Evolutionary conservation across 2,888 invertebrate genomes (phyloP).

Genomic region (Clunio marinus): DNA sequence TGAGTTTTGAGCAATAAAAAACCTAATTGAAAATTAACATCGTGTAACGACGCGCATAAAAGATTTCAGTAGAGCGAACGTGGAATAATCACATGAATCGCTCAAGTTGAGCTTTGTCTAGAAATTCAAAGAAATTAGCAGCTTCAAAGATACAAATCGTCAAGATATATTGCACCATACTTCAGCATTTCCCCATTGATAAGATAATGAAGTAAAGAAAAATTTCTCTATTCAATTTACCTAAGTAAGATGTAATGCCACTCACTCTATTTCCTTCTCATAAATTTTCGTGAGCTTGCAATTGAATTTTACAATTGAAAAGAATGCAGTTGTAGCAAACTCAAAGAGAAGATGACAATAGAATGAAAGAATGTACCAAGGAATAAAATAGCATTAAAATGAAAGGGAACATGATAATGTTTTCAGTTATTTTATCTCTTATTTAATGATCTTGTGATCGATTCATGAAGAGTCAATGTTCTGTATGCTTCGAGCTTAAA

Average conservation of each 20-base stretch:
- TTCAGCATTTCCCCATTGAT: no score
- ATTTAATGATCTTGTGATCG: constrained; percentile 12
- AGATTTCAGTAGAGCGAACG: not conserved
- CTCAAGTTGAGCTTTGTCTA: not conserved
- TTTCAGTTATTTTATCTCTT: constrained; percentile 29
- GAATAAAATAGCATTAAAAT: not conserved
- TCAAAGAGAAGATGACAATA: not conserved
- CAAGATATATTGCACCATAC: no score
- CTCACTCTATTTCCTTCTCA: not conserved
- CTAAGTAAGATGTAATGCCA: not conserved
- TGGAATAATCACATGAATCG: not conserved
- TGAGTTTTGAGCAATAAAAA: constrained; percentile 2
- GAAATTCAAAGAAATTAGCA: not conserved
- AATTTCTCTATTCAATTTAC: not conserved
- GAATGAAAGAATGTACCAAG: not conserved
- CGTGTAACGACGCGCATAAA: not conserved
- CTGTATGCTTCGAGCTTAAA: not conserved
- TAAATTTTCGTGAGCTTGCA: not conserved
- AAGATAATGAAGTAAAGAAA: no score
- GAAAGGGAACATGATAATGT: not conserved
- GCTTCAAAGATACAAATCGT: no score
- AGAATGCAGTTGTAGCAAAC: not conserved
- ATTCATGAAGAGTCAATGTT: not conserved
- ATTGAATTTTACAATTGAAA: not conserved
- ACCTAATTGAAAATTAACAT: constrained; percentile 31